Conservation (phyloP, 2,113 vertebrate genomes). For the Cichladusa arquata region DNA sequence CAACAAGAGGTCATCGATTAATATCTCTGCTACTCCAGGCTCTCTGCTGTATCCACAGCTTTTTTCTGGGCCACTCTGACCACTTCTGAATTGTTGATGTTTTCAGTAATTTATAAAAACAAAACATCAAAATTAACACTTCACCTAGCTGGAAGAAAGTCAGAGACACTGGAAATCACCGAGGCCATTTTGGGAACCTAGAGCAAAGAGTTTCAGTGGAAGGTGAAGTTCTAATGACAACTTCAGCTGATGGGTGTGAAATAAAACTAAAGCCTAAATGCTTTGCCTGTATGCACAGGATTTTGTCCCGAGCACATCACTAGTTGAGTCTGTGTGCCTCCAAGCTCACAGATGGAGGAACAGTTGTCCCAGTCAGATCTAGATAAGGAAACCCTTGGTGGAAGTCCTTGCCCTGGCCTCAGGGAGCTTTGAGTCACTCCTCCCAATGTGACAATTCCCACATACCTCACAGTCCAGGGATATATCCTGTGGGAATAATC, state of each 20-base stretch:
- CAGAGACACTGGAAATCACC: not conserved
- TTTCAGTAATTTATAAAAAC: not conserved
- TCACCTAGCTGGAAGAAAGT: not conserved
- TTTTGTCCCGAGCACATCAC: not conserved
- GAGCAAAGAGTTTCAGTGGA: not conserved
- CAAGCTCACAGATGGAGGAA: not conserved
- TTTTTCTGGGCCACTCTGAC: not conserved
- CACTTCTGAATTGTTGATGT: not conserved
- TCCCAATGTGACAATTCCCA: not conserved
- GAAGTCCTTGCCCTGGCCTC: not conserved
- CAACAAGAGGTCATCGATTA: not conserved
- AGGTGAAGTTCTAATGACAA: not conserved
- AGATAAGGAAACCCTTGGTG: not conserved
- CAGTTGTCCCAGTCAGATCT: not conserved
- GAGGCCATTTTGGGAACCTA: not conserved
- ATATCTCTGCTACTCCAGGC: not conserved
- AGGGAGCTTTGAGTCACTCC: not conserved
- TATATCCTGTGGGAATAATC: not conserved
- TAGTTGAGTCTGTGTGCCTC: not conserved
- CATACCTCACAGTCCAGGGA: not conserved
- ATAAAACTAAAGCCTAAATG: not conserved
- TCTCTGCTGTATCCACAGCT: not conserved
- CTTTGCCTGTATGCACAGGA: not conserved
- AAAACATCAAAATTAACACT: not conserved
- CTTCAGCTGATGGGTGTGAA: not conserved